Evolutionary conservation across 2,888 invertebrate species (phyloP).

Genomic region (Chymomyza fuscimana): DNA sequence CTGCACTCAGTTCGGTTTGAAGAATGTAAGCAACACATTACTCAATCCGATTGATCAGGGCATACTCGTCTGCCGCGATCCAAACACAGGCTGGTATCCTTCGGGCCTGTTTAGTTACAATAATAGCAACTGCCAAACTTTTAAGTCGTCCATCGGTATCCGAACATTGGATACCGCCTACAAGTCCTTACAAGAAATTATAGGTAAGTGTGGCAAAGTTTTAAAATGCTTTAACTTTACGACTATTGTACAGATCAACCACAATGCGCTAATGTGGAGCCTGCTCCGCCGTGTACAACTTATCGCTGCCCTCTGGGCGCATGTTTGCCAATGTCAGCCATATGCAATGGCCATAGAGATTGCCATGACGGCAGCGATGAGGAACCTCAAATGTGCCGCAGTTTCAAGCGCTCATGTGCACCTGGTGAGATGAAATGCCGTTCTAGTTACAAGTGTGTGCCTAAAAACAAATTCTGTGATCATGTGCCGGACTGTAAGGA

Average conservation of each 20-base stretch:
- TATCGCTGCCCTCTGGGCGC: conserved; percentile 86
- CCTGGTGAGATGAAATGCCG: conserved; percentile 84
- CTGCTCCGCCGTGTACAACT: conserved; percentile 80
- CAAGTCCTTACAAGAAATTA: conserved; percentile 64
- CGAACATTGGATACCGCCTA: conserved; percentile 66
- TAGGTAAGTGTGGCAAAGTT: conserved; percentile 58
- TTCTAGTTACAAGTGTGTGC: conserved; percentile 84
- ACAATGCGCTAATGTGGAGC: conserved; percentile 59
- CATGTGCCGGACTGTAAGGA: conserved; percentile 86
- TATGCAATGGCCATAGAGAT: conserved; percentile 86
- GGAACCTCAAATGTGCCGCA: conserved; percentile 66
- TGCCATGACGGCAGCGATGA: conserved; percentile 88
- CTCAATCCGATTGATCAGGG: conserved; percentile 83
- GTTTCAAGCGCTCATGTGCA: conserved; percentile 80
- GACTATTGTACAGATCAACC: conserved; percentile 60
- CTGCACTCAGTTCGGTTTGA: conserved; percentile 68
- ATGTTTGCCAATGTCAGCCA: conserved; percentile 82
- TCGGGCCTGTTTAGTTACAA: conserved; percentile 84
- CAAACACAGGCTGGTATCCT: conserved; percentile 85
- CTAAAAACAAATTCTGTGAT: conserved; percentile 86
- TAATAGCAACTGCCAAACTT: conserved; percentile 80
- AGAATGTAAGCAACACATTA: conserved; percentile 30
- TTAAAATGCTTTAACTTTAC: not conserved
- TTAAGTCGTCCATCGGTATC: conserved; percentile 65
- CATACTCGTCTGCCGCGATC: conserved; percentile 84